These are phyloP conservation scores for Alloplasta piceator DNA, from an alignment of 2,888 invertebrate genomes.

Conservation along the genomic window DNA sequence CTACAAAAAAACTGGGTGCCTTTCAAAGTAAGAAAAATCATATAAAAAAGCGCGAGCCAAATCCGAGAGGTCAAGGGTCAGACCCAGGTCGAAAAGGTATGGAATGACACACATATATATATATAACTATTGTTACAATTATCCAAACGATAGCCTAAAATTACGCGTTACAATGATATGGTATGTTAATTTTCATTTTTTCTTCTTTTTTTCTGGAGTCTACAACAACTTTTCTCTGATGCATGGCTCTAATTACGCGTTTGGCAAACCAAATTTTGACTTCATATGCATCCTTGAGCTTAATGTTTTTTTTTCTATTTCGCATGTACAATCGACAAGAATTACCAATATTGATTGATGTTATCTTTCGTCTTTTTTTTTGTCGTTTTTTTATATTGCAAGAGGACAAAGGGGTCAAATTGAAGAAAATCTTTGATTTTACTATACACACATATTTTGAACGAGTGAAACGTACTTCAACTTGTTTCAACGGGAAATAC, in stretches of 20 bases:
- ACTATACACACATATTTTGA: slow-evolving; percentile 48
- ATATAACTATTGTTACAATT: slow-evolving; percentile 31
- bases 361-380: slow-evolving; percentile 36
- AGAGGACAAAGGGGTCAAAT: not conserved
- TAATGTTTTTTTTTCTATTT: slow-evolving; percentile 21
- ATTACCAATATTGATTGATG: slow-evolving; percentile 42
- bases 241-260: slow-evolving; percentile 61
- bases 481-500: slow-evolving; percentile 31
- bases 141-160: slow-evolving; percentile 46
- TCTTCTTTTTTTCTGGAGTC: slow-evolving; percentile 44
- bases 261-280: slow-evolving; percentile 48
- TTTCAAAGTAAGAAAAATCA: too few relatives aligned
- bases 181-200: slow-evolving; percentile 52
- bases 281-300: too few relatives aligned
- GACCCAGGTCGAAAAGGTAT: slow-evolving; percentile 39
- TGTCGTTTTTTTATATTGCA: slow-evolving; percentile 26
- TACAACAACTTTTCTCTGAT: slow-evolving; percentile 47
- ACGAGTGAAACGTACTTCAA: slow-evolving; percentile 53
- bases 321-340: slow-evolving; percentile 16
- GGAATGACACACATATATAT: too few relatives aligned
- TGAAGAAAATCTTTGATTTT: slow-evolving; percentile 33
- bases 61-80: too few relatives aligned
- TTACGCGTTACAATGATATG: slow-evolving; percentile 67
- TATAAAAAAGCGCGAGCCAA: too few relatives aligned
- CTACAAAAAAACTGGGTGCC: too few relatives aligned